Percentiles rank a stretch among this genome's conserved stretches.
phyloP scores from a whole-genome alignment of 2,113 vertebrate species.

The Benitochromis conjunctus region DNA sequence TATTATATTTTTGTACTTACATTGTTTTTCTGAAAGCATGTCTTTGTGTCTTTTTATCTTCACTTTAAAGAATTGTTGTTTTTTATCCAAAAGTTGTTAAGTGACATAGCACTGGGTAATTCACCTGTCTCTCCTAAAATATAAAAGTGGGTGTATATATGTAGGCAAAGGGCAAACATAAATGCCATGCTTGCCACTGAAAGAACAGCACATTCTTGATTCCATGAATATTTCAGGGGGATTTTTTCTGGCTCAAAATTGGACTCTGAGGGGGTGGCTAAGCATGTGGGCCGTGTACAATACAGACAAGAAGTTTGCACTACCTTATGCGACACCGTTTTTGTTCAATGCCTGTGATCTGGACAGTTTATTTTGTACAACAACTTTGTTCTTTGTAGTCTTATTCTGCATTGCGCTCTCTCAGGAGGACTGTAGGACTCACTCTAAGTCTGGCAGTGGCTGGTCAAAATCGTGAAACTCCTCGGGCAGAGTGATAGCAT shows the following conservation, averaged over 20 bases:
- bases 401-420: not conserved
- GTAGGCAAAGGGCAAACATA: not conserved
- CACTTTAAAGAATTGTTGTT: not conserved
- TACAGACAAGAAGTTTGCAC: not conserved
- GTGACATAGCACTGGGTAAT: not conserved
- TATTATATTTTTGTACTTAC: not conserved
- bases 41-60: not conserved
- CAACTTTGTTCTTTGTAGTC: not conserved
- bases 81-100: not conserved
- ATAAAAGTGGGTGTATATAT: not conserved
- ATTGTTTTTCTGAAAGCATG: not conserved
- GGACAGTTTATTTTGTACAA: not conserved
- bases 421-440: constrained; percentile 51
- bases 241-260: too few relatives aligned
- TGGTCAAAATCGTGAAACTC: constrained; percentile 99
- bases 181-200: too few relatives aligned
- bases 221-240: too few relatives aligned
- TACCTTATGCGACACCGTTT: fast-evolving
- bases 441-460: constrained; percentile 94
- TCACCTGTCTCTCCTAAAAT: not conserved
- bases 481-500: constrained; percentile 96
- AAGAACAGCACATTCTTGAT: too few relatives aligned
- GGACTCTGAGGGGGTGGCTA: not conserved
- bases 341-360: not conserved
- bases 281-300: not conserved